Conservation (phyloP, 2,113 vertebrate species). For the Tenrec ecaudatus region DNA sequence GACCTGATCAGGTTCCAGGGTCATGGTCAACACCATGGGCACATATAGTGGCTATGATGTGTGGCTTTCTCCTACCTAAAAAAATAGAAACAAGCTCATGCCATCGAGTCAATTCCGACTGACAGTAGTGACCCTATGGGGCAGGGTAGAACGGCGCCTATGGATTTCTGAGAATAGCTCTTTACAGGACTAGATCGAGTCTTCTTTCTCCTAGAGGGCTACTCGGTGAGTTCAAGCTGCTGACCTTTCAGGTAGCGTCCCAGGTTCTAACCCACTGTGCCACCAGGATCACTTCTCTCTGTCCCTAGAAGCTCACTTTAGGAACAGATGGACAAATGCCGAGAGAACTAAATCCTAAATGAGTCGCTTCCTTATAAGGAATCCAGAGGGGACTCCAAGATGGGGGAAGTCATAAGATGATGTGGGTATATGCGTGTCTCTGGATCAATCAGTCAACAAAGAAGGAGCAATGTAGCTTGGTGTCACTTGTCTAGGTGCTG, state of each 20-base stretch:
- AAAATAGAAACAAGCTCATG: too few relatives aligned
- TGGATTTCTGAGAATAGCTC: too few relatives aligned
- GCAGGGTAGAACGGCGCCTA: too few relatives aligned
- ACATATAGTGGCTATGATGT: accelerated
- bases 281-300: background rate
- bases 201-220: too few relatives aligned
- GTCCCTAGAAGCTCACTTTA: background rate
- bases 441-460: background rate
- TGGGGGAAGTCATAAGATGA: too few relatives aligned
- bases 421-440: background rate
- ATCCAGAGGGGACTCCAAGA: background rate
- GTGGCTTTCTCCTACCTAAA: background rate
- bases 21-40: background rate
- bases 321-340: background rate
- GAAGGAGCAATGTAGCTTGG: background rate
- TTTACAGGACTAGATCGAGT: too few relatives aligned
- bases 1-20: background rate
- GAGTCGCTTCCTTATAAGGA: background rate
- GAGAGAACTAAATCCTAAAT: background rate
- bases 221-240: too few relatives aligned
- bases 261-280: too few relatives aligned
- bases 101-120: too few relatives aligned
- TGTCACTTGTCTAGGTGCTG: background rate
- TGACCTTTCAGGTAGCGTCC: too few relatives aligned
- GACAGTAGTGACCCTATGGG: too few relatives aligned